Evolutionary conservation across 2,797 vertebrate species (phyloP).

Genomic region (Poecile montanus): DNA sequence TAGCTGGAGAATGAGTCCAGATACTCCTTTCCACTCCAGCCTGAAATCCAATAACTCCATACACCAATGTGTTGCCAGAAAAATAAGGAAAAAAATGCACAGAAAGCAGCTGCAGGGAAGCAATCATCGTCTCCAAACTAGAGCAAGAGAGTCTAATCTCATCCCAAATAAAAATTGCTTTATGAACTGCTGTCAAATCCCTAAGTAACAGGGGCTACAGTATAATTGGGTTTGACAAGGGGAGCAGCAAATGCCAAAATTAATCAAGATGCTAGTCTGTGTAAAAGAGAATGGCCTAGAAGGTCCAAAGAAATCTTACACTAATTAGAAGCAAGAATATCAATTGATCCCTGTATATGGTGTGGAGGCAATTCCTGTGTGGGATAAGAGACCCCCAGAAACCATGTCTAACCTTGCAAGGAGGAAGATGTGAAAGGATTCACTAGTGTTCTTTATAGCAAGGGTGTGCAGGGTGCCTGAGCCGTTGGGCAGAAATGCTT

Average conservation of each 20-base stretch:
- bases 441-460: background rate
- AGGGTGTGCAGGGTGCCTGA: background rate
- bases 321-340: conserved; percentile 14
- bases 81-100: background rate
- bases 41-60: conserved; percentile 22
- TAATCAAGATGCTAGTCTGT: background rate
- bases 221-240: background rate
- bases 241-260: conserved; percentile 8
- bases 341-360: background rate
- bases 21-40: background rate
- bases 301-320: background rate
- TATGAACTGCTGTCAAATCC: conserved; percentile 1
- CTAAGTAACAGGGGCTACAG: background rate
- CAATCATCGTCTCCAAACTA: background rate
- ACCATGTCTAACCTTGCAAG: background rate
- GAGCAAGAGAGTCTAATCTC: background rate
- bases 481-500: background rate
- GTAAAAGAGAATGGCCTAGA: background rate
- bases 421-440: background rate
- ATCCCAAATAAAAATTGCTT: conserved; percentile 3
- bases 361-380: background rate
- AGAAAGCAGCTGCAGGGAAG: conserved; percentile 17
- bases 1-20: background rate
- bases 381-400: background rate
- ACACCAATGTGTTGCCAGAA: background rate